These are phyloP conservation scores for Tapirus terrestris DNA, from an alignment of 2,113 vertebrate genomes.

Conservation along the genomic window DNA sequence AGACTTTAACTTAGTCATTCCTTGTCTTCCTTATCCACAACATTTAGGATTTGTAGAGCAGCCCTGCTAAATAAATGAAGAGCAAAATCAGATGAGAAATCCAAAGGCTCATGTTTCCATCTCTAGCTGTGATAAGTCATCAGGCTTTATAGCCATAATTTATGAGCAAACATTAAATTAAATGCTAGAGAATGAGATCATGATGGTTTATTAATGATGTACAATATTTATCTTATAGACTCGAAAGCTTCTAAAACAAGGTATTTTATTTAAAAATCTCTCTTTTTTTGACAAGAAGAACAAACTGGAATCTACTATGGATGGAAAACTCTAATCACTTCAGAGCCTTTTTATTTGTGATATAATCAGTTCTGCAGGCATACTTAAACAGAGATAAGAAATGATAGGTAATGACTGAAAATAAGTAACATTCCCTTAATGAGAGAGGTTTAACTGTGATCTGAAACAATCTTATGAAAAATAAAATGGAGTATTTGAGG, in stretches of 20 bases:
- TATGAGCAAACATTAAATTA: conserved; percentile 68
- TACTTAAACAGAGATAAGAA: background rate
- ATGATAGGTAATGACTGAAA: background rate
- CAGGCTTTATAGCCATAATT: conserved; percentile 24
- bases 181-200: conserved; percentile 44
- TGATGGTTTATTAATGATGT: conserved; percentile 59
- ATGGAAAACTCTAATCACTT: conserved; percentile 45
- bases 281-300: conserved; percentile 11
- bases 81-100: conserved; percentile 31
- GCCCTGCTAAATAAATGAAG: background rate
- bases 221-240: conserved; percentile 60
- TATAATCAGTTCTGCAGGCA: background rate
- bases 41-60: conserved; percentile 49
- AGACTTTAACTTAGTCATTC: conserved; percentile 38
- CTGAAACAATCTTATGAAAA: conserved; percentile 8
- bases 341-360: background rate
- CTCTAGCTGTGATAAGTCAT: background rate
- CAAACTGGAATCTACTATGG: background rate
- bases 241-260: background rate
- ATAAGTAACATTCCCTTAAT: background rate
- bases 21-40: background rate
- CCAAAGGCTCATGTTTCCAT: background rate
- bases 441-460: background rate
- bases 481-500: background rate
- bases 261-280: conserved; percentile 63